Evolutionary conservation across 1,140 invertebrate genomes (phyloP).

Genomic region (Rhagoletis zephyria): DNA sequence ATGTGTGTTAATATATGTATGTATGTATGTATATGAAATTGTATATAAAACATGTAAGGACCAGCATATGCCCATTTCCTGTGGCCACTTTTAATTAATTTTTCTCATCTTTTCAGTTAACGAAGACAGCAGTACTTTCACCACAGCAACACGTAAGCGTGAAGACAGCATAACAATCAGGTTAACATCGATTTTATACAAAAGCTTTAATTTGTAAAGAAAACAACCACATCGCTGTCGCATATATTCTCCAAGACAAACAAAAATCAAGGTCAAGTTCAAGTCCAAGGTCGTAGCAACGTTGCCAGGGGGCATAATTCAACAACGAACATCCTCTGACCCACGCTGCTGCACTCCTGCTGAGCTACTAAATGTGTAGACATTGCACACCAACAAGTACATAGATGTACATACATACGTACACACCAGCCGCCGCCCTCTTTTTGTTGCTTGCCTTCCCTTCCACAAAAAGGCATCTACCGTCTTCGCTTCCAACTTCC

Average conservation of each 20-base stretch:
- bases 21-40: no score
- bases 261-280: constrained; percentile 53
- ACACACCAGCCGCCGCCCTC: background rate
- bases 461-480: background rate
- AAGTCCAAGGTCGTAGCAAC: constrained; percentile 30
- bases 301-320: background rate
- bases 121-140: background rate
- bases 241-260: background rate
- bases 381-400: background rate
- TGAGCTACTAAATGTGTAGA: background rate
- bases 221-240: background rate
- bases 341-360: background rate
- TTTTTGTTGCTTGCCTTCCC: background rate
- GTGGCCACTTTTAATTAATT: background rate
- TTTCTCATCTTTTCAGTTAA: no score
- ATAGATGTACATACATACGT: background rate
- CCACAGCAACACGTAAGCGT: background rate
- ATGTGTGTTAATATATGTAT: no score
- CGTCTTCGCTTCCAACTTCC: constrained; percentile 14
- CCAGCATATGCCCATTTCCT: background rate
- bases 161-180: background rate
- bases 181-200: background rate
- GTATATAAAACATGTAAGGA: no score
- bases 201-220: background rate
- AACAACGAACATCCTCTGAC: background rate